Conservation (phyloP, 2,888 invertebrate genomes). For the Sminthurides aquaticus region DNA sequence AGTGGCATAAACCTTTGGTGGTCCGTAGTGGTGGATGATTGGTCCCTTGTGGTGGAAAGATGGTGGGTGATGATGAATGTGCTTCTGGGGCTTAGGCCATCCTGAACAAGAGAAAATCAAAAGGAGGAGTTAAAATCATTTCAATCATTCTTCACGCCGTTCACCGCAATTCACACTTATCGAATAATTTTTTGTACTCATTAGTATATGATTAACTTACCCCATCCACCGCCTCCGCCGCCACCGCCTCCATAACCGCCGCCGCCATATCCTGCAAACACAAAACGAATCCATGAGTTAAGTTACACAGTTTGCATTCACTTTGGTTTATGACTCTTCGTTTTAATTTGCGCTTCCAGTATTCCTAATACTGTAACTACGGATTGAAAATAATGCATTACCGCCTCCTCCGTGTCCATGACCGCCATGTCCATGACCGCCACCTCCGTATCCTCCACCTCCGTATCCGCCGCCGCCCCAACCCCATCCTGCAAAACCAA, state of each 20-base stretch:
- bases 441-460: conserved; percentile 13
- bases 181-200: too few relatives aligned
- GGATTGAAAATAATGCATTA: too few relatives aligned
- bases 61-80: conserved; percentile 33
- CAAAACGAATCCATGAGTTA: too few relatives aligned
- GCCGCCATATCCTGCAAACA: conserved; percentile 7
- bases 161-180: neutral
- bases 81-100: conserved; percentile 26
- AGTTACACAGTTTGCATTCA: too few relatives aligned
- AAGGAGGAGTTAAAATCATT: neutral
- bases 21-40: conserved; percentile 22
- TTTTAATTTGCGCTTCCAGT: too few relatives aligned
- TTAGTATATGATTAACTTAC: conserved; percentile 16
- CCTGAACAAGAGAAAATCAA: conserved; percentile 10
- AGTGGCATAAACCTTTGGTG: conserved; percentile 15
- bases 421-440: conserved; percentile 25
- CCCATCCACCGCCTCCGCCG: conserved; percentile 29
- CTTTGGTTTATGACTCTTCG: too few relatives aligned
- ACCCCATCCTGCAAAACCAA: conserved; percentile 9
- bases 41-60: conserved; percentile 26
- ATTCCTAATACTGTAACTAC: too few relatives aligned
- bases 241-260: conserved; percentile 27
- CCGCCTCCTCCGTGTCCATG: conserved; percentile 29
- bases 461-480: conserved; percentile 20
- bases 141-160: neutral